These are phyloP conservation scores for Denticeps clupeoides DNA, from an alignment of 2,797 vertebrate genomes.

Conservation along the genomic window DNA sequence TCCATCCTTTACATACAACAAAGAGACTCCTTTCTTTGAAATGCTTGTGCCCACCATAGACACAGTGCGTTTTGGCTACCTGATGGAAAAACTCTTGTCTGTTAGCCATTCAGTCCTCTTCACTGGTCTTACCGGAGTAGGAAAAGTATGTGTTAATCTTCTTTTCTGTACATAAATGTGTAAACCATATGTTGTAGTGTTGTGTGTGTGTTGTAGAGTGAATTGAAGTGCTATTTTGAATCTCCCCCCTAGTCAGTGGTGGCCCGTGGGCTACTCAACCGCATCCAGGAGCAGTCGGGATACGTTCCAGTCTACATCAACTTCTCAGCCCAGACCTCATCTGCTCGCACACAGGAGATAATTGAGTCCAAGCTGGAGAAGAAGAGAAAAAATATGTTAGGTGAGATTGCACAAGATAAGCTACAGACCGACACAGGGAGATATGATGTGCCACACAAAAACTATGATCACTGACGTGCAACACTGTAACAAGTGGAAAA, in stretches of 20 bases:
- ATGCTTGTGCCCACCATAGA: slow-evolving; percentile 80
- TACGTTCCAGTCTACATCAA: slow-evolving; percentile 73
- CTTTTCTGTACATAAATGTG: neutral
- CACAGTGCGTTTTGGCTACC: slow-evolving; percentile 74
- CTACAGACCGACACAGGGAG: neutral
- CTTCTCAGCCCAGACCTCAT: slow-evolving; percentile 77
- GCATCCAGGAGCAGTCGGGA: slow-evolving; percentile 61
- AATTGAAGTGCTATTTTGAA: neutral
- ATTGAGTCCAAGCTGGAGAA: slow-evolving; percentile 79
- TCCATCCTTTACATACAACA: slow-evolving; percentile 64
- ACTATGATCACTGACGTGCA: neutral
- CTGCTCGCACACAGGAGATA: slow-evolving; percentile 71
- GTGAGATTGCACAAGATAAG: slow-evolving; percentile 34
- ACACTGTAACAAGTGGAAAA: too few relatives aligned
- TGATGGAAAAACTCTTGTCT: slow-evolving; percentile 77
- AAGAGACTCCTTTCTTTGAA: slow-evolving; percentile 70
- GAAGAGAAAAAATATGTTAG: slow-evolving; percentile 73
- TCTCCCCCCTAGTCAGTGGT: slow-evolving; percentile 57
- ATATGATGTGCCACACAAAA: neutral
- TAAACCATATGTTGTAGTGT: neutral
- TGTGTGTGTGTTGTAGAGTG: neutral
- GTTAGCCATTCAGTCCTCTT: slow-evolving; percentile 70
- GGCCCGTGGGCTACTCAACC: slow-evolving; percentile 66
- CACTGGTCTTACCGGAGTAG: slow-evolving; percentile 76
- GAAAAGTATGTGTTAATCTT: slow-evolving; percentile 48